phyloP scores from a whole-genome alignment of 2,113 vertebrate genomes.

The Grammatotria lemairii region DNA sequence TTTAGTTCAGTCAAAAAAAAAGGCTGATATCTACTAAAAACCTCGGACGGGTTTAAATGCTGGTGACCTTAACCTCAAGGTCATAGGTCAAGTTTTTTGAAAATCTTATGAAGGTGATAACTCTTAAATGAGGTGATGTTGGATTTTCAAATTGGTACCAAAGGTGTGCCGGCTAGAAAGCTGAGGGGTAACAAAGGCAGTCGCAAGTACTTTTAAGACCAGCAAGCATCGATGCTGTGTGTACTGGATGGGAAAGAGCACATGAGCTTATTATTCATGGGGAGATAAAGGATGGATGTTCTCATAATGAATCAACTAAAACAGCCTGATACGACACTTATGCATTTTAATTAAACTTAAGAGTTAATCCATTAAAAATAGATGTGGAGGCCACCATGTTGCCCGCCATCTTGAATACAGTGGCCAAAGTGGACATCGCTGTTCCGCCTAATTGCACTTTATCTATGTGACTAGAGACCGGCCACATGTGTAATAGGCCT shows the following conservation, averaged over 20 bases:
- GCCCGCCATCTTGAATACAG: not conserved
- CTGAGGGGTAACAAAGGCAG: not conserved
- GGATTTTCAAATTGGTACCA: not conserved
- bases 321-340: not conserved
- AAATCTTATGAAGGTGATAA: not conserved
- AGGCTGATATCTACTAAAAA: not conserved
- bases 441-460: not conserved
- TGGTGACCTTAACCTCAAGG: not conserved
- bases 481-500: not conserved
- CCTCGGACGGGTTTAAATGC: accelerated
- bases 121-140: not conserved
- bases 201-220: not conserved
- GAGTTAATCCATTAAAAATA: not conserved
- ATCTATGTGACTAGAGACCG: not conserved
- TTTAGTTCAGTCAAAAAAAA: not conserved
- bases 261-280: not conserved
- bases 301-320: not conserved
- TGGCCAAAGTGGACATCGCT: not conserved
- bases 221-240: not conserved
- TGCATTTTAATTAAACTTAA: not conserved
- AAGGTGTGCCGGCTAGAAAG: not conserved
- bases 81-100: not conserved
- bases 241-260: not conserved
- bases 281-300: not conserved
- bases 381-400: not conserved